A percentile compares a stretch with the other conserved stretches of the same genome.
phyloP scores from a whole-genome alignment of 2,113 vertebrate species.

The Hemiscyllium ocellatum region DNA sequence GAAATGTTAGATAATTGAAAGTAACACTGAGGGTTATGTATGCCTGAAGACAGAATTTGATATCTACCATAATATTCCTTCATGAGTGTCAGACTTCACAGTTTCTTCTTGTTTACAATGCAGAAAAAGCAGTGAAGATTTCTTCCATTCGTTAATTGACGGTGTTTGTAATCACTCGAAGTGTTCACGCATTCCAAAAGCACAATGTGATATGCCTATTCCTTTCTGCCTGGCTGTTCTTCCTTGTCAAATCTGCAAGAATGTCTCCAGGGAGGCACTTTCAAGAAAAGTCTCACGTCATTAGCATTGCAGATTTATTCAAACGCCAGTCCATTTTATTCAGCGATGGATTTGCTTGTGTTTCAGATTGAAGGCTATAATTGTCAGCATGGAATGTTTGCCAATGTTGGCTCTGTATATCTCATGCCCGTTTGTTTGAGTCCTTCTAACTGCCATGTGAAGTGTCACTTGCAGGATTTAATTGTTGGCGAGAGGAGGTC shows the following conservation, averaged over 20 bases:
- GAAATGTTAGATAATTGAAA: not conserved
- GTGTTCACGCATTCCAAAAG: not conserved
- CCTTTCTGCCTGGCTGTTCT: not conserved
- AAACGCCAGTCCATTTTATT: not conserved
- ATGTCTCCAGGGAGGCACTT: constrained; percentile 13
- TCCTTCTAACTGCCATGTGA: not conserved
- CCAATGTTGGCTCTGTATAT: not conserved
- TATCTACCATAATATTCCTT: not conserved
- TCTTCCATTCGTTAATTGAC: not conserved
- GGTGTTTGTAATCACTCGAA: constrained; percentile 14
- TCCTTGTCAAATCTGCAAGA: not conserved
- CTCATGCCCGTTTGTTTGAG: not conserved
- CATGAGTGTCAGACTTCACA: not conserved
- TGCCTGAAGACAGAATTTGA: not conserved
- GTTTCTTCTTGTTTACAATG: constrained; percentile 3
- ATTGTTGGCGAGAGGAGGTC: not conserved
- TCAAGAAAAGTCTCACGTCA: constrained; percentile 30
- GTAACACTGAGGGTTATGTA: not conserved
- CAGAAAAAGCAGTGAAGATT: not conserved
- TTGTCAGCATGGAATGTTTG: not conserved
- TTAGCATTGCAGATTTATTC: constrained; percentile 29
- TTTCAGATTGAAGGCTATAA: not conserved
- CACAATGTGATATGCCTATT: not conserved
- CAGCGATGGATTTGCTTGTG: not conserved
- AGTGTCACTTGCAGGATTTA: not conserved